A percentile compares a stretch with the other conserved stretches of the same genome.
Conservation (phyloP, 2,797 vertebrate genomes). For the Todus mexicanus region DNA sequence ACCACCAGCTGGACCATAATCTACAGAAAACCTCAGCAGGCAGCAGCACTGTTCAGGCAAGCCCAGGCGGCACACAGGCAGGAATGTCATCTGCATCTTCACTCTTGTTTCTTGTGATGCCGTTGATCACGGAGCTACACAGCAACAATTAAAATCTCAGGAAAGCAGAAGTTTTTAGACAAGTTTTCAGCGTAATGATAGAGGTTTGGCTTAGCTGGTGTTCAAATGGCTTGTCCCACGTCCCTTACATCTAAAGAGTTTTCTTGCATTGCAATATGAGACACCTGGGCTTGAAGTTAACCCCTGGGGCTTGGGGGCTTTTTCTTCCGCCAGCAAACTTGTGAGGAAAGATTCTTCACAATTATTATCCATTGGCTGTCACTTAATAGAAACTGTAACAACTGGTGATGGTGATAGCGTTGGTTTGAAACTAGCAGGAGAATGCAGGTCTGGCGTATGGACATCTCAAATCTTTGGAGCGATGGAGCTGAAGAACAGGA, state of each 20-base stretch:
- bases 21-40: neutral
- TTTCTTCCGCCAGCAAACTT: neutral
- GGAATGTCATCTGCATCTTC: neutral
- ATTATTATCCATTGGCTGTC: neutral
- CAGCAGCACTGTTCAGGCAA: neutral
- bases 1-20: neutral
- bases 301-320: neutral
- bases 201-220: neutral
- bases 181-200: neutral
- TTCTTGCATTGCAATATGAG: neutral
- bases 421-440: conserved; percentile 17
- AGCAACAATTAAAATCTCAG: neutral
- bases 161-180: neutral
- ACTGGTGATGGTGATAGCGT: conserved; percentile 24
- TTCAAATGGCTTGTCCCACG: neutral
- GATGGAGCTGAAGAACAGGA: neutral
- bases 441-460: neutral
- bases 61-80: neutral
- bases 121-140: neutral
- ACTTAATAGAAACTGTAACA: neutral
- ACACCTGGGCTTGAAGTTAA: neutral
- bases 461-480: neutral
- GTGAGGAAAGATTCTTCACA: neutral
- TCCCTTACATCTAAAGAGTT: neutral
- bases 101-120: neutral